A percentile compares a stretch with the other conserved stretches of the same genome.
phyloP scores from a whole-genome alignment of 2,888 invertebrate species.

The Zonitis immaculata region DNA sequence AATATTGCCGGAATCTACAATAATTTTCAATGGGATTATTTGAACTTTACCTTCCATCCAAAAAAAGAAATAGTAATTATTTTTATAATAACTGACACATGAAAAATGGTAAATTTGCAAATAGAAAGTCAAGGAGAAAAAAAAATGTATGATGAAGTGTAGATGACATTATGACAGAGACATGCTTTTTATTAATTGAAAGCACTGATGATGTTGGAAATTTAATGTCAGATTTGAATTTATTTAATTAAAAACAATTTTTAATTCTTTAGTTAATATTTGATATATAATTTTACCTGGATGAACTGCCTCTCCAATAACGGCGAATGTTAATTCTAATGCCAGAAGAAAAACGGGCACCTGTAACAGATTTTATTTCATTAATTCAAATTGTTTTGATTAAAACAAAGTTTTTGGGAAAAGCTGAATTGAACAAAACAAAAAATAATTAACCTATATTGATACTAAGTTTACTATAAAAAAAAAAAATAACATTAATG shows the following conservation, averaged over 20 bases:
- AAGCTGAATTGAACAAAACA: neutral
- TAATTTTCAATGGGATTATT: neutral
- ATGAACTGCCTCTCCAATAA: constrained; percentile 45
- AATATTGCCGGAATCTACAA: too few species aligned
- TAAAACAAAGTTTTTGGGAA: too few species aligned
- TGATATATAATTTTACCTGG: constrained; percentile 39
- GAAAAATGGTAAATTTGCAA: neutral
- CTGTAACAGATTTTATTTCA: constrained; percentile 22
- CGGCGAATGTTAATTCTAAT: constrained; percentile 45
- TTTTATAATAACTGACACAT: neutral
- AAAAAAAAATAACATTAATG: neutral
- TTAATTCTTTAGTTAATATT: too few species aligned
- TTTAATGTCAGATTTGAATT: too few species aligned
- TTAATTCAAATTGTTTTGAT: too few species aligned
- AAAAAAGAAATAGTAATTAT: neutral
- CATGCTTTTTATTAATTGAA: neutral
- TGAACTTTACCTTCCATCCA: neutral
- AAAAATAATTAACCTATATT: neutral
- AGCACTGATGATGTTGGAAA: neutral
- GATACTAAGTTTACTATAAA: too few species aligned
- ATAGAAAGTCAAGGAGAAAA: neutral
- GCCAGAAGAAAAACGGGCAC: constrained; percentile 45
- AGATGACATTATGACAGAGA: neutral
- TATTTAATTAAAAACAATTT: too few species aligned
- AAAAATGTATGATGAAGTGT: neutral